Evolutionary conservation across 2,113 vertebrate species (phyloP).

Genomic region (Bubo blakistoni): DNA sequence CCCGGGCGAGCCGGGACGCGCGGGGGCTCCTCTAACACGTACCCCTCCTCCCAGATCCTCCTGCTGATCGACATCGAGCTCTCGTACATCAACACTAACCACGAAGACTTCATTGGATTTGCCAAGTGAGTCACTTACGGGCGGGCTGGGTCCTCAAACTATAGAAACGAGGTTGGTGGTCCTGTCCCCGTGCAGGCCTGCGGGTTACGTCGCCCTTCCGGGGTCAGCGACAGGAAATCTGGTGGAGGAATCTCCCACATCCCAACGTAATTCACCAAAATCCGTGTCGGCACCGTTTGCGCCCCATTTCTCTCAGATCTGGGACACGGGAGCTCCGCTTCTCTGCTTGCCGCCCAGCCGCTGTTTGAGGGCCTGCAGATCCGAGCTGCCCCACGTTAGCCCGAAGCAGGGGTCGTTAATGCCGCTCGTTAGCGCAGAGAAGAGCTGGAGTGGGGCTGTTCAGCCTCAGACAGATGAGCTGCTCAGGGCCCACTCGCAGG

Average conservation of each 20-base stretch:
- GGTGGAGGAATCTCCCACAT: not conserved
- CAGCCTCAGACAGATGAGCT: not conserved
- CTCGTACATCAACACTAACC: constrained; percentile 99
- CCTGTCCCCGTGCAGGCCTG: not conserved
- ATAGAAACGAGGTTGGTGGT: rapidly evolving
- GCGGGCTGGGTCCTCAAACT: not conserved
- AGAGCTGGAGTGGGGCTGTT: not conserved
- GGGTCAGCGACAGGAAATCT: rapidly evolving
- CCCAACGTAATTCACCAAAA: not conserved
- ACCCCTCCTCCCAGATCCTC: constrained; percentile 79
- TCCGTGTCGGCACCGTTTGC: not conserved
- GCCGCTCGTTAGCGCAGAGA: not conserved
- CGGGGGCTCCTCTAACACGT: too few species aligned
- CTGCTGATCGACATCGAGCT: constrained; percentile 96
- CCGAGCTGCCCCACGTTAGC: not conserved
- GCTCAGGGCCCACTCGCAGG: not conserved
- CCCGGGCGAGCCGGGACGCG: too few species aligned
- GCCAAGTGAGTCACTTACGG: constrained; percentile 82
- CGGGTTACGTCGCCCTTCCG: not conserved
- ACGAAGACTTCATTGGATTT: constrained; percentile 98
- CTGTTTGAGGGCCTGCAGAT: not conserved
- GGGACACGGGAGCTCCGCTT: rapidly evolving
- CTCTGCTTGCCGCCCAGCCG: not conserved
- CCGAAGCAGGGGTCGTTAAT: too few species aligned
- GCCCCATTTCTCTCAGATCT: not conserved